Evolutionary conservation across 35 echinoderm and acorn worm genomes (phyloP).

Genomic region (Heliocidaris erythrogramma): DNA sequence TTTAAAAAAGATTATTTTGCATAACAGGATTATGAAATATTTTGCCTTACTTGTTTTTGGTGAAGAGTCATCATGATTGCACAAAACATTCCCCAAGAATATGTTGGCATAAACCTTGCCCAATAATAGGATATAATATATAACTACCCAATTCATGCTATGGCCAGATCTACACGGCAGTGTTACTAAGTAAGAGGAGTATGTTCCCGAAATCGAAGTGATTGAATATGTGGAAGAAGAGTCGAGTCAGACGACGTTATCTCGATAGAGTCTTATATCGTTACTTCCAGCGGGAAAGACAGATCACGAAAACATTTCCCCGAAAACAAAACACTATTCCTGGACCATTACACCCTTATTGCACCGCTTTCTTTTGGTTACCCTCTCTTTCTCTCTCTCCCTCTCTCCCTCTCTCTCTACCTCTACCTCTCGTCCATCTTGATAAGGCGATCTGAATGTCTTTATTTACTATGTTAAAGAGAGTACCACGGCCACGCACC

Average conservation of each 20-base stretch:
- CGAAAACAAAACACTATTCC: conserved; percentile 15
- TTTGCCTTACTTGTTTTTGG: too few relatives aligned
- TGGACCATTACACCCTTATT: conserved; percentile 22
- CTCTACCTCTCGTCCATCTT: neutral
- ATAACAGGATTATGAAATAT: too few relatives aligned
- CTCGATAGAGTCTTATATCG: neutral
- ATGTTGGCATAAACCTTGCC: too few relatives aligned
- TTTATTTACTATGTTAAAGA: neutral
- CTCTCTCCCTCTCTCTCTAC: neutral
- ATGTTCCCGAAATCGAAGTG: neutral
- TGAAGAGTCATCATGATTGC: too few relatives aligned
- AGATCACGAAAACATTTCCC: conserved; percentile 13
- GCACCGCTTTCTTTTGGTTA: neutral
- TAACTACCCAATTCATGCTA: too few relatives aligned
- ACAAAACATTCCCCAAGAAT: too few relatives aligned
- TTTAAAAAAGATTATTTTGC: too few relatives aligned
- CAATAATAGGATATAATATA: too few relatives aligned
- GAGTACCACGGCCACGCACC: neutral
- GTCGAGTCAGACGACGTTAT: neutral
- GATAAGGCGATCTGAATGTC: neutral
- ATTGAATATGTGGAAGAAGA: neutral
- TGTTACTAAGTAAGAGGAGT: too few relatives aligned
- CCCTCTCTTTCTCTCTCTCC: neutral
- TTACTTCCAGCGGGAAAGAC: neutral
- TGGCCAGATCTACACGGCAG: too few relatives aligned